Evolutionary conservation across 2,888 invertebrate genomes (phyloP).

Genomic region (Lamellibrachia columna): DNA sequence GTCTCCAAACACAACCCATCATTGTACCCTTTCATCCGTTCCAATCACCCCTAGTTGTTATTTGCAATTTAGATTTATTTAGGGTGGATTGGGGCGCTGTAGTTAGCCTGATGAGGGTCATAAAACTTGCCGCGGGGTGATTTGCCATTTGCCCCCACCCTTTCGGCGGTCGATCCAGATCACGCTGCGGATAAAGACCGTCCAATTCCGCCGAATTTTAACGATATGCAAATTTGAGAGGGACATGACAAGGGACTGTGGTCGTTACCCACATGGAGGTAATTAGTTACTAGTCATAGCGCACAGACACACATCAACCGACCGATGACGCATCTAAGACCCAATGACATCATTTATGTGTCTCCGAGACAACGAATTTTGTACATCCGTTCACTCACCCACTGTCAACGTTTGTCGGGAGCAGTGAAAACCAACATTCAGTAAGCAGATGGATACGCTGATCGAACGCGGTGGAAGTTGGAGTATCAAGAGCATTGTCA

Average conservation of each 20-base stretch:
- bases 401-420: neutral
- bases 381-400: neutral
- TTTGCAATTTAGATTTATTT: conserved; percentile 16
- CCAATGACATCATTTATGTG: neutral
- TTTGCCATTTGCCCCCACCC: neutral
- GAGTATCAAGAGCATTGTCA: neutral
- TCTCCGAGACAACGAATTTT: neutral
- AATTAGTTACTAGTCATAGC: neutral
- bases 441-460: neutral
- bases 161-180: neutral
- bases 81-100: neutral
- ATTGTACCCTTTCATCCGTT: neutral
- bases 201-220: neutral
- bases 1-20: neutral
- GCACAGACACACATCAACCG: neutral
- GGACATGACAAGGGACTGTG: neutral
- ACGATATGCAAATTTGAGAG: neutral
- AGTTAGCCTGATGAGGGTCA: conserved; percentile 4
- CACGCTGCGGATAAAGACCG: neutral
- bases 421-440: neutral
- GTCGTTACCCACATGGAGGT: neutral
- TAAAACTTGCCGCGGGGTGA: neutral
- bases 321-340: neutral
- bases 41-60: conserved; percentile 6
- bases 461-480: neutral